A percentile compares a stretch with the other conserved stretches of the same genome.
Conservation (phyloP, 1,140 invertebrate genomes). For the Sinonovacula constricta region DNA sequence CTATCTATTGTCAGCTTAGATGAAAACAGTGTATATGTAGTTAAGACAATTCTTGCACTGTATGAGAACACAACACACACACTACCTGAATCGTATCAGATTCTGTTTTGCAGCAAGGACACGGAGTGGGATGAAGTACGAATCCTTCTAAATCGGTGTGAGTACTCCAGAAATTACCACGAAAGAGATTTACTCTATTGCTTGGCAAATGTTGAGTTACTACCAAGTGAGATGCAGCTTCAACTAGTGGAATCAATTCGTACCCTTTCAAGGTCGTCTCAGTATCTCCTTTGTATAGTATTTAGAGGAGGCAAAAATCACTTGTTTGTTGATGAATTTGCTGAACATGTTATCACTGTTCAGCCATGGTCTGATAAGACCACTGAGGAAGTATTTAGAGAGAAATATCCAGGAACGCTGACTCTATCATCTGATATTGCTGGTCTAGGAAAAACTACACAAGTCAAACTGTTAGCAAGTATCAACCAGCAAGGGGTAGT, state of each 20-base stretch:
- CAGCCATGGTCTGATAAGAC: slow-evolving; percentile 32
- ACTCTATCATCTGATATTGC: slow-evolving; percentile 53
- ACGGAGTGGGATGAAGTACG: slow-evolving; percentile 53
- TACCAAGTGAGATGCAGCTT: slow-evolving; percentile 46
- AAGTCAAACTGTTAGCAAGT: slow-evolving; percentile 13
- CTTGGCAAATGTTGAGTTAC: slow-evolving; percentile 56
- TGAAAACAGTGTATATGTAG: slow-evolving; percentile 44
- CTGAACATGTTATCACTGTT: not conserved
- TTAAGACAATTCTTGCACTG: slow-evolving; percentile 54
- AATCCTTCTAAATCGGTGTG: slow-evolving; percentile 49
- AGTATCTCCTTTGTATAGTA: slow-evolving; percentile 38
- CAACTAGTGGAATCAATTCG: slow-evolving; percentile 43
- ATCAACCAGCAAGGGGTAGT: not conserved
- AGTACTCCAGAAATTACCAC: not conserved
- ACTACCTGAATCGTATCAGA: slow-evolving; percentile 55
- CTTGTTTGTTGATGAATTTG: slow-evolving; percentile 50
- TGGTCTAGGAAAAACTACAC: slow-evolving; percentile 56
- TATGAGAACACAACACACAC: slow-evolving; percentile 51
- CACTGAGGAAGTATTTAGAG: slow-evolving; percentile 14
- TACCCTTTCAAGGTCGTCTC: not conserved
- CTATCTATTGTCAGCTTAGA: slow-evolving; percentile 36
- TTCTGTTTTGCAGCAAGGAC: slow-evolving; percentile 53
- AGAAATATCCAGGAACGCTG: slow-evolving; percentile 19
- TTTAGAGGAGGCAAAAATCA: slow-evolving; percentile 51
- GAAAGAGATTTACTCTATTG: slow-evolving; percentile 34